phyloP scores from a whole-genome alignment of 2,888 invertebrate species.

The Melanophora roralis region DNA sequence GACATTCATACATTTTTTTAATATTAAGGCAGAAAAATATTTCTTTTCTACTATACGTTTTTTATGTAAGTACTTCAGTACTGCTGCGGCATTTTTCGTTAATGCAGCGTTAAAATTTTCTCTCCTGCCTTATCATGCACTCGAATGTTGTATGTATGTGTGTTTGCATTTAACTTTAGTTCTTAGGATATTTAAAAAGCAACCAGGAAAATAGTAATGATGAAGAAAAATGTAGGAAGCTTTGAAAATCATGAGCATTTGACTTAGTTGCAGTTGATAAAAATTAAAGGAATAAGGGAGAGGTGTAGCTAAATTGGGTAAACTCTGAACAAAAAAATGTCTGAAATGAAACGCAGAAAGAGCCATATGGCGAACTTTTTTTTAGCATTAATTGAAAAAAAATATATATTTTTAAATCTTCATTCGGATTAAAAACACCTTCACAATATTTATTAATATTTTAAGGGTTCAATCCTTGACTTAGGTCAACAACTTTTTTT shows the following conservation, averaged over 20 bases:
- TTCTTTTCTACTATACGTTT: neutral
- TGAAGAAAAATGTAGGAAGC: conserved; percentile 53
- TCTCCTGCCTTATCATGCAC: conserved; percentile 25
- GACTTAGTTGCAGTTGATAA: conserved; percentile 67
- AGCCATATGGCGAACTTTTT: too few species aligned
- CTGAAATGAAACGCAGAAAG: too few species aligned
- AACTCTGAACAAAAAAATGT: too few species aligned
- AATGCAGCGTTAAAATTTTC: conserved; percentile 17
- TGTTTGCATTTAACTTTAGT: neutral
- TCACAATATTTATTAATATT: too few species aligned
- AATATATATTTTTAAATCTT: too few species aligned
- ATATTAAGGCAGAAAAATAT: neutral
- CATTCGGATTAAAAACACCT: too few species aligned
- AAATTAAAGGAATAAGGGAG: conserved; percentile 46
- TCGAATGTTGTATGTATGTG: neutral
- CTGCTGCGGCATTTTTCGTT: conserved; percentile 35
- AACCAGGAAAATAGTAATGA: conserved; percentile 22
- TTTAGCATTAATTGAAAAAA: too few species aligned
- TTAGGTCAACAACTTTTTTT: too few species aligned
- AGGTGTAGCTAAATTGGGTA: neutral
- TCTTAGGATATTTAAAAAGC: conserved; percentile 1
- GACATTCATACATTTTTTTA: conserved; percentile 34
- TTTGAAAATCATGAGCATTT: conserved; percentile 58
- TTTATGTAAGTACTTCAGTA: conserved; percentile 32
- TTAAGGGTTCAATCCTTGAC: too few species aligned